These are phyloP conservation scores for Pangasius krempfi DNA, from an alignment of 2,797 vertebrate species.

Conservation along the genomic window DNA sequence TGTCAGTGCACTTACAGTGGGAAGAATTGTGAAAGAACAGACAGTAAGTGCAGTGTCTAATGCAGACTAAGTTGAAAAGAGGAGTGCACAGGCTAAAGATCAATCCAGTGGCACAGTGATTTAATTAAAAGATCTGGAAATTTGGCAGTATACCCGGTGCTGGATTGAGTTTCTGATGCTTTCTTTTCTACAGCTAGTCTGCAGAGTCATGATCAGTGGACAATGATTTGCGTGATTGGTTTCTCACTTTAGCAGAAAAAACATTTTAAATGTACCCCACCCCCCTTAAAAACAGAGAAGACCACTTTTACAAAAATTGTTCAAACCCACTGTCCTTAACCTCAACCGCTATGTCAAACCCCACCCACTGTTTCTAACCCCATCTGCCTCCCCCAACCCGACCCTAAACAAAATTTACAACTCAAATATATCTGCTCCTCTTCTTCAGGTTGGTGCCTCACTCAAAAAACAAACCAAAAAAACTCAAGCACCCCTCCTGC, in stretches of 20 bases:
- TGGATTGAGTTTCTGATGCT: background rate
- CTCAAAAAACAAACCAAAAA: slow-evolving; percentile 39
- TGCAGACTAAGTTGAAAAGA: slow-evolving; percentile 22
- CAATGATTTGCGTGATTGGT: slow-evolving; percentile 37
- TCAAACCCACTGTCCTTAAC: background rate
- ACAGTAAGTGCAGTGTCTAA: slow-evolving; percentile 30
- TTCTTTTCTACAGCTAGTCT: slow-evolving; percentile 21
- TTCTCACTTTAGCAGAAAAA: slow-evolving; percentile 19
- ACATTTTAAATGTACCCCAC: slow-evolving; percentile 31
- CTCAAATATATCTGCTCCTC: slow-evolving; percentile 43
- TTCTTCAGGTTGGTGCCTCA: slow-evolving; percentile 24
- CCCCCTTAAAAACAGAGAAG: slow-evolving; percentile 17
- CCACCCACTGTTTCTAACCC: background rate
- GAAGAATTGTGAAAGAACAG: slow-evolving; percentile 54
- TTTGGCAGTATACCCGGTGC: background rate
- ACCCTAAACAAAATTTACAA: slow-evolving; percentile 37
- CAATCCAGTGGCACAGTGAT: slow-evolving; percentile 34
- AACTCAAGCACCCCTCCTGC: slow-evolving; percentile 55
- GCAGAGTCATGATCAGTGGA: slow-evolving; percentile 48
- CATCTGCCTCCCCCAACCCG: background rate
- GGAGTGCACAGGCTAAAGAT: background rate
- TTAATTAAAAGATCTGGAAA: slow-evolving; percentile 23
- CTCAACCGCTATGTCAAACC: background rate
- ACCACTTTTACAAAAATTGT: slow-evolving; percentile 3
- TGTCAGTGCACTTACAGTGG: slow-evolving; percentile 21